These are phyloP conservation scores for Clarias platycephalus DNA, from an alignment of 2,797 vertebrate genomes.

Conservation along the genomic window DNA sequence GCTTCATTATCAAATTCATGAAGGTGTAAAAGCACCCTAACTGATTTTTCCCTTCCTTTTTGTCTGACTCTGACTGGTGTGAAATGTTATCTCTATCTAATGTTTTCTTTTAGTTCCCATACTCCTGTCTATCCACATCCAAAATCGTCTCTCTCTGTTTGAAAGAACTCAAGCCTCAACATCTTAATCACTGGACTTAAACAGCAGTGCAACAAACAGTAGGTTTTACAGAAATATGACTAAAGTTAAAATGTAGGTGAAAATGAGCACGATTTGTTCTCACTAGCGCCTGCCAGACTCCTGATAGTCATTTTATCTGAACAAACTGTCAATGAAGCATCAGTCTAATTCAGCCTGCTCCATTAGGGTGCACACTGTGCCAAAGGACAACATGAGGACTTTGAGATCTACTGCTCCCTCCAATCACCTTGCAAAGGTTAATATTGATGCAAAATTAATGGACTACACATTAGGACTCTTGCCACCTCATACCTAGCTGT, in stretches of 20 bases:
- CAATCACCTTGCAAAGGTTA: conserved; percentile 36
- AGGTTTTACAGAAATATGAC: not conserved
- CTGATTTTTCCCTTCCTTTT: not conserved
- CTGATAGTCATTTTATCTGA: not conserved
- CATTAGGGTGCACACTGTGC: not conserved
- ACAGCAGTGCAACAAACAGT: not conserved
- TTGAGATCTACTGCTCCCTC: conserved; percentile 20
- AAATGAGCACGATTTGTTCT: not conserved
- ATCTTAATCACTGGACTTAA: not conserved
- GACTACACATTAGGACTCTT: conserved; percentile 41
- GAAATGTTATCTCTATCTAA: not conserved
- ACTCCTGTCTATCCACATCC: not conserved
- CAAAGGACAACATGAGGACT: conserved; percentile 39
- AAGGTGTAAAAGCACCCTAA: not conserved
- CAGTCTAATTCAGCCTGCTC: not conserved
- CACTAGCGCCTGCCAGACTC: not conserved
- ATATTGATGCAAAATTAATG: conserved; percentile 48
- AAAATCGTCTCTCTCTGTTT: not conserved
- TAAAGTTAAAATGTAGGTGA: not conserved
- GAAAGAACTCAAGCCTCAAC: not conserved
- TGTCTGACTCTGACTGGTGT: not conserved
- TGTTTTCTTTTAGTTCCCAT: not conserved
- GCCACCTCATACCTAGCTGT: conserved; percentile 31
- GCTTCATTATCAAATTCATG: no score
- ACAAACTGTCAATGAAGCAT: conserved; percentile 4